Percentiles rank a stretch among this genome's conserved stretches.
These are phyloP conservation scores for Piaya cayana DNA, from an alignment of 2,113 vertebrate genomes.

Conservation along the genomic window DNA sequence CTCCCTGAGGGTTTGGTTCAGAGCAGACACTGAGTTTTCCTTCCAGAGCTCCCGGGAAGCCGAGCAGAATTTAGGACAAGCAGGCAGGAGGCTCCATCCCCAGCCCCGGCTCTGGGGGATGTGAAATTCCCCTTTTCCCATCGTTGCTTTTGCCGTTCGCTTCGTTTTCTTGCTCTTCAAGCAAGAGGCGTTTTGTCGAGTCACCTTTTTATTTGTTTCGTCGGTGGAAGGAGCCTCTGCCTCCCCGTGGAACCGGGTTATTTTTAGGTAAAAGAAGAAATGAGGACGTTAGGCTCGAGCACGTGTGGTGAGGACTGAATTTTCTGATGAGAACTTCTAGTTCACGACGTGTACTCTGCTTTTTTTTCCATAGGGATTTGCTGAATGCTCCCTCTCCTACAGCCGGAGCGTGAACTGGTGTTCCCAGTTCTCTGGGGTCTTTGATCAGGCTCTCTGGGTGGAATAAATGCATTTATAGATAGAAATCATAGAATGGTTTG, in stretches of 20 bases:
- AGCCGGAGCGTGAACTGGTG: not conserved
- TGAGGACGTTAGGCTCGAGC: not conserved
- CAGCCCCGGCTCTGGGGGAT: not conserved
- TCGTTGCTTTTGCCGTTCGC: not conserved
- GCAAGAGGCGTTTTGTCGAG: not conserved
- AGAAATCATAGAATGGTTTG: too few species aligned
- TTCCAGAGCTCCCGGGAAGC: not conserved
- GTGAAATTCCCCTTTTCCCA: not conserved
- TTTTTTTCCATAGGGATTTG: not conserved
- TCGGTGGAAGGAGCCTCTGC: not conserved
- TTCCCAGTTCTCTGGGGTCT: not conserved
- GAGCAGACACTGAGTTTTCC: not conserved
- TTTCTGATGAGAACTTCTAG: not conserved
- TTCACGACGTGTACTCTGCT: not conserved
- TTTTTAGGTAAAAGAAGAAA: constrained; percentile 9
- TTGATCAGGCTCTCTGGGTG: too few species aligned
- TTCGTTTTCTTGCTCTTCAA: not conserved
- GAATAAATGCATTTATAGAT: not conserved
- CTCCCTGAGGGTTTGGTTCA: not conserved
- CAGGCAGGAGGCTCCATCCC: not conserved
- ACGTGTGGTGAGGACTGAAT: not conserved
- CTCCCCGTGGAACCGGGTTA: not conserved
- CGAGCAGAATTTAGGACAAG: not conserved
- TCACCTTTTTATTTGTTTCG: not conserved
- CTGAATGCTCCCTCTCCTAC: not conserved